Conservation (phyloP, 1,140 invertebrate genomes). For the Drosophila grimshawi region DNA sequence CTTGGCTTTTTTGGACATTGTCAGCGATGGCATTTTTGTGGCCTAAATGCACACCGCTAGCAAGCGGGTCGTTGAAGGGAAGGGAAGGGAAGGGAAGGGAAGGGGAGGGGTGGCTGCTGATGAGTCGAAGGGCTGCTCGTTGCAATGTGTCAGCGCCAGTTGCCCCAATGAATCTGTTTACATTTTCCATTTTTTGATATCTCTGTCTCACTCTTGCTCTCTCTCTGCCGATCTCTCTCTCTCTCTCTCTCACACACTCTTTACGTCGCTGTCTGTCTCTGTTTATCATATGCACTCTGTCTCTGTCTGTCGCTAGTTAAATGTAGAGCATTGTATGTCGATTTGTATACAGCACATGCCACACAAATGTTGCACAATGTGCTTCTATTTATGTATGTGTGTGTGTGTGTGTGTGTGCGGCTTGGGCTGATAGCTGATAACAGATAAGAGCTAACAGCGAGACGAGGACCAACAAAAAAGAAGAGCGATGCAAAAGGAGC, state of each 20-base stretch:
- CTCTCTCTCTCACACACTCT: too few species aligned
- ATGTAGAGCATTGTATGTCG: constrained; percentile 19
- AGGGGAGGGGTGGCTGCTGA: not conserved
- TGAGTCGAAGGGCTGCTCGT: constrained; percentile 2
- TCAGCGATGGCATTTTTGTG: constrained; percentile 78
- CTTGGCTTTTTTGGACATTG: constrained; percentile 71
- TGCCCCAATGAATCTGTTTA: constrained; percentile 79
- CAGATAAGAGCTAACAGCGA: constrained; percentile 17
- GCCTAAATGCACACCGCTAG: constrained; percentile 64
- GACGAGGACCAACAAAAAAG: constrained; percentile 11
- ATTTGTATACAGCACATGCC: constrained; percentile 42
- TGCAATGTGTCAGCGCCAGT: constrained; percentile 77
- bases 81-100: not conserved
- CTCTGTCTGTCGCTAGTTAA: not conserved
- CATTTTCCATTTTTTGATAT: constrained; percentile 67
- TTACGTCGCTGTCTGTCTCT: not conserved
- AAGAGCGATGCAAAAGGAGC: not conserved
- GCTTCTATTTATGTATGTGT: constrained; percentile 3
- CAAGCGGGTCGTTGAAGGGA: not conserved
- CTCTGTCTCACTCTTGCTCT: constrained; percentile 13
- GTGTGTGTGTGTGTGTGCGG: constrained; percentile 17
- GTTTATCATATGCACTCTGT: not conserved
- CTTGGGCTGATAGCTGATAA: constrained; percentile 56
- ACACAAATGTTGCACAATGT: constrained; percentile 46
- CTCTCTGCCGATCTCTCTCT: not conserved